These are phyloP conservation scores for Lasioglossum malachurum DNA, from an alignment of 2,888 invertebrate species.

Conservation along the genomic window DNA sequence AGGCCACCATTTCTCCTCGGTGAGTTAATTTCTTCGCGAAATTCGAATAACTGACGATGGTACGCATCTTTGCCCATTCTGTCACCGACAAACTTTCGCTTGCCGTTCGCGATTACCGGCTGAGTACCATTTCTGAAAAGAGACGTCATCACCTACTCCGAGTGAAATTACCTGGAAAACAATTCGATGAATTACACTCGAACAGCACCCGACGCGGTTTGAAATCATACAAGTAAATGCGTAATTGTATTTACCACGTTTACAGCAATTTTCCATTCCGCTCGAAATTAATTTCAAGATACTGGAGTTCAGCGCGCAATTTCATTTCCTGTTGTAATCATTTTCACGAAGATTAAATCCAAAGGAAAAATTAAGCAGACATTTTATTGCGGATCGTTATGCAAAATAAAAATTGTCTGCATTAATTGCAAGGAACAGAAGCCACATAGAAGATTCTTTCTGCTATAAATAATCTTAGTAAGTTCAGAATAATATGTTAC, in stretches of 20 bases:
- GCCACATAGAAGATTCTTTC: too few relatives aligned
- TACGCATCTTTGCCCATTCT: slow-evolving; percentile 22
- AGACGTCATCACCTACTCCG: background rate
- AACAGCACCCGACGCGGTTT: background rate
- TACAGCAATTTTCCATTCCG: background rate
- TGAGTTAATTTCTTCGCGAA: slow-evolving; percentile 47
- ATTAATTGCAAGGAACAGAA: too few relatives aligned
- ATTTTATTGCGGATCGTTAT: too few relatives aligned
- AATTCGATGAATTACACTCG: slow-evolving; percentile 26
- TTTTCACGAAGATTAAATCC: background rate
- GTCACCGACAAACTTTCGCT: slow-evolving; percentile 53
- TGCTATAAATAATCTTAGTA: too few relatives aligned
- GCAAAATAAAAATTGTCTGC: too few relatives aligned
- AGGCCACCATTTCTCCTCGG: slow-evolving; percentile 24
- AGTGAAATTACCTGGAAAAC: slow-evolving; percentile 42
- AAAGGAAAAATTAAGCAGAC: too few relatives aligned
- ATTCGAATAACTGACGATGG: slow-evolving; percentile 38
- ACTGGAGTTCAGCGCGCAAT: background rate
- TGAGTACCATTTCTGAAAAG: slow-evolving; percentile 11
- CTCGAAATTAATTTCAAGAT: background rate
- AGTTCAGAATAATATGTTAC: too few relatives aligned
- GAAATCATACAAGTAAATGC: background rate
- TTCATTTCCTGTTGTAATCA: background rate
- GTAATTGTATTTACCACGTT: background rate
- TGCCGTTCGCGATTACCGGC: slow-evolving; percentile 24